Percentiles rank a stretch among this genome's conserved stretches.
These are phyloP conservation scores for Mesoclemmys tuberculata DNA, from an alignment of 2,113 vertebrate species.

Conservation along the genomic window DNA sequence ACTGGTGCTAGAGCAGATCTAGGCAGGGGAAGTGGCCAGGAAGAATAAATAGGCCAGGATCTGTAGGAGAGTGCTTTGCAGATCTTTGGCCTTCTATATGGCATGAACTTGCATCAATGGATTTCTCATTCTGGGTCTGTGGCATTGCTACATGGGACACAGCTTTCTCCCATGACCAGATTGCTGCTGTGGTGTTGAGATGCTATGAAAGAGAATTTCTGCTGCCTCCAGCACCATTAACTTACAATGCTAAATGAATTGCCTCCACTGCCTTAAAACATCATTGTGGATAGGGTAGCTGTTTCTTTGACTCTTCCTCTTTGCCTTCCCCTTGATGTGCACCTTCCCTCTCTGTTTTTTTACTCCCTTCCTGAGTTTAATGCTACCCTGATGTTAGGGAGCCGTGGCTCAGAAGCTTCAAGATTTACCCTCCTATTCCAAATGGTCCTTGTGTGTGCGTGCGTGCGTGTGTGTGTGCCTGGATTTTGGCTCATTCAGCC, in stretches of 20 bases:
- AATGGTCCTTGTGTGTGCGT: neutral
- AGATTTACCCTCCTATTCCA: neutral
- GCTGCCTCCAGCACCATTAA: neutral
- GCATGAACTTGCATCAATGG: neutral
- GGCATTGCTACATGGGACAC: neutral
- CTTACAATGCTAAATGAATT: neutral
- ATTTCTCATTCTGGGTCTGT: fast-evolving
- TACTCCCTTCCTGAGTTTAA: neutral
- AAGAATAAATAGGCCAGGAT: neutral
- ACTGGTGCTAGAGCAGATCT: neutral
- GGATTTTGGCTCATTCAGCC: neutral
- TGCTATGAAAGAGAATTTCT: neutral
- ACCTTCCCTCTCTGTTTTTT: neutral
- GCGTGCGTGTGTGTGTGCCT: neutral
- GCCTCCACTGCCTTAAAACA: neutral
- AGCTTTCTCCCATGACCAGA: fast-evolving
- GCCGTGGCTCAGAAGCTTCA: neutral
- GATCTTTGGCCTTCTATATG: neutral
- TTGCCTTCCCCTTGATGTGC: neutral
- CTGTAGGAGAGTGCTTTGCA: neutral
- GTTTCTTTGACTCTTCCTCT: neutral
- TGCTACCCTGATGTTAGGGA: neutral
- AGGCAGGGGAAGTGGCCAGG: neutral
- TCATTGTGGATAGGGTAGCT: neutral
- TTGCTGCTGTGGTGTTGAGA: fast-evolving